Evolutionary conservation across 1,140 invertebrate genomes (phyloP), one percentile per base, ranked within the genome.

Genomic region (Hyphantria cunea): DNA sequence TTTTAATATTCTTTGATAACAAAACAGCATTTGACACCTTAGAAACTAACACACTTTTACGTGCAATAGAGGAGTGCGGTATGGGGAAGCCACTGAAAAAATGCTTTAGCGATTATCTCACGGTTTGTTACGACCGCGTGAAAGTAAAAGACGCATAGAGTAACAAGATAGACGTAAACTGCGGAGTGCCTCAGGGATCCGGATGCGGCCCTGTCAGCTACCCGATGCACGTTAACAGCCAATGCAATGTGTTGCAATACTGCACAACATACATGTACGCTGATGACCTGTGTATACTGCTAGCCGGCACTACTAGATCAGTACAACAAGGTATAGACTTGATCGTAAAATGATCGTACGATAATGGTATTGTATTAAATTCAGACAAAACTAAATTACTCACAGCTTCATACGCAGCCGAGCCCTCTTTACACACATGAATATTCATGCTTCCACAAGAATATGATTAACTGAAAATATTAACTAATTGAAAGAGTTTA

Each of bases 91-190:
- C 62, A 8, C 61, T 72, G 12, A 68, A 68, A 1, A 3, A 44
- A 13, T 72, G 62, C 53, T 66, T 66, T 12, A 6, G 55, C n/a
- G 64, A 63, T 48, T 70, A 70, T 34, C 53, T 70, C 32, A 62
- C 45, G 0, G 17, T 32, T 6, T 49, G 66, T 17, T 49, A 48
- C 3, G 59, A 53, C 25, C 60, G 37, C 0, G 59, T 70, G 0
- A 63, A 56, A 14, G 41, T 72, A 8, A 59, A 34, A 0, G 54
- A 55, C n/a, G 41, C 39, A 0, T 25, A 50, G 3, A 65, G 50
- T 7, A 42, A 62, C 0, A 37, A 44, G 11, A 37, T 0, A 13
- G 12, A 34, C 10, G 62, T 63, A 9, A 5, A 8, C 10, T 63
- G 58, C 41, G 62, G 70, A 0, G 62, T 72, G 6, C 64, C 60